Evolutionary conservation across 1,140 invertebrate genomes (phyloP), one percentile per base, ranked within the genome.

Genomic region (Hermetia illucens): DNA sequence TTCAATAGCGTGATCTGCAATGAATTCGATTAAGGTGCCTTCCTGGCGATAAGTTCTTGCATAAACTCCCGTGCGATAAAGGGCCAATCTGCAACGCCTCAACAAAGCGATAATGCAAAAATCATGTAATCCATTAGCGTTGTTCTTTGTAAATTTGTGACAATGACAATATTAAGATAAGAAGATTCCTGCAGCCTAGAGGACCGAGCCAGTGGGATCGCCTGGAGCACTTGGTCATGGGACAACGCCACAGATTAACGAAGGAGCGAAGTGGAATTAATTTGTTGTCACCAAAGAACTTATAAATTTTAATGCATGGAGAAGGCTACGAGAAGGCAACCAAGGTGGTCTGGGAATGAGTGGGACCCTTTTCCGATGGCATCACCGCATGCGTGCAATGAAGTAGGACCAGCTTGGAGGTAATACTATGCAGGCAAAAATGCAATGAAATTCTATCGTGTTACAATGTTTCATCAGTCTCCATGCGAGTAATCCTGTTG

Each of bases 121-220:
- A 34, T 13, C 32, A 18, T 34, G 32, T 34, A 34, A 34, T 34
- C 32, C 32, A 34, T 34, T 34, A 34, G 32, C 32, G 32, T 34
- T 34, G 32, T 18, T 34, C 32, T 34, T 34, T 34, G 32, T 34
- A 34, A 34, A 34, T 34, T n/a, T 34, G 32, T 34, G 32, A 34
- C 32, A 34, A 34, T 34, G 32, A 34, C 32, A 34, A 34, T 34
- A 34, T 34, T 34, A 34, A 34, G 32, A 34, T 34, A 34, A 34
- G 15, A 34, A 18, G n/a, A n/a, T n/a, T n/a, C n/a, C n/a, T n/a
- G n/a, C n/a, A n/a, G n/a, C n/a, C n/a, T n/a, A n/a, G n/a, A n/a
- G n/a, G n/a, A n/a, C n/a, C n/a, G n/a, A n/a, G n/a, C n/a, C n/a
- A n/a, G n/a, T n/a, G n/a, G n/a, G n/a, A n/a, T n/a, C n/a, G n/a